Conservation (phyloP, 64 coral and sea anemone species). For the Stylophora pistillata region DNA sequence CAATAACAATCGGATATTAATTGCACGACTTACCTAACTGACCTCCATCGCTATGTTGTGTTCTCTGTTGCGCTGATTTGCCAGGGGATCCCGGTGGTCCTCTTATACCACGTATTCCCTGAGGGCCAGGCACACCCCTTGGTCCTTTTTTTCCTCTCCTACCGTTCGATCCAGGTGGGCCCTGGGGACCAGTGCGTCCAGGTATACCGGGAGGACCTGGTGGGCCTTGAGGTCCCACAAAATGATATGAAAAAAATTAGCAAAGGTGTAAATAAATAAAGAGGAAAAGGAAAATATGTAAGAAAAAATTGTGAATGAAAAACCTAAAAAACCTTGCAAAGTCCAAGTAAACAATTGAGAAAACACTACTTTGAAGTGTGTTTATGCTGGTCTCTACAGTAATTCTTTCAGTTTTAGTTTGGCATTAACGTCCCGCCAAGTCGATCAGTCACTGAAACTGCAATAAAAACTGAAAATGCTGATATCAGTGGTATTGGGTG, state of each 20-base stretch:
- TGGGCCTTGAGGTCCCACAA: not conserved
- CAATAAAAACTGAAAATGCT: too few relatives aligned
- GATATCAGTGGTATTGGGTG: too few relatives aligned
- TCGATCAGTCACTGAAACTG: too few relatives aligned
- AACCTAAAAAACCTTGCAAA: too few relatives aligned
- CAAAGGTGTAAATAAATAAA: not conserved
- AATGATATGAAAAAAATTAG: not conserved
- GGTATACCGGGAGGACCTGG: not conserved
- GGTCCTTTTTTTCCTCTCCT: constrained; percentile 1
- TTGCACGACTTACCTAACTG: too few relatives aligned
- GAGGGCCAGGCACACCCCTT: not conserved
- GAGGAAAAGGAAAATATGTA: not conserved
- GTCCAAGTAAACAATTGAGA: too few relatives aligned
- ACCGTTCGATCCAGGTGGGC: constrained; percentile 36
- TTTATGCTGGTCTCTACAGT: too few relatives aligned
- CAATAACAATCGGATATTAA: too few relatives aligned
- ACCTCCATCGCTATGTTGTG: not conserved
- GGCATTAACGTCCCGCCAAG: too few relatives aligned
- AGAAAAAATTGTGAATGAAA: too few relatives aligned
- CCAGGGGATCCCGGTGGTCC: constrained; percentile 50
- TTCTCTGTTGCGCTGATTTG: not conserved
- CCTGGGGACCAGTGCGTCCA: not conserved
- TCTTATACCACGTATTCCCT: constrained; percentile 47
- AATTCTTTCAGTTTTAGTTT: too few relatives aligned
- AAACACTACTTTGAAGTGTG: too few relatives aligned